These are phyloP conservation scores for Uria lomvia DNA, from an alignment of 2,113 vertebrate genomes.

Conservation along the genomic window DNA sequence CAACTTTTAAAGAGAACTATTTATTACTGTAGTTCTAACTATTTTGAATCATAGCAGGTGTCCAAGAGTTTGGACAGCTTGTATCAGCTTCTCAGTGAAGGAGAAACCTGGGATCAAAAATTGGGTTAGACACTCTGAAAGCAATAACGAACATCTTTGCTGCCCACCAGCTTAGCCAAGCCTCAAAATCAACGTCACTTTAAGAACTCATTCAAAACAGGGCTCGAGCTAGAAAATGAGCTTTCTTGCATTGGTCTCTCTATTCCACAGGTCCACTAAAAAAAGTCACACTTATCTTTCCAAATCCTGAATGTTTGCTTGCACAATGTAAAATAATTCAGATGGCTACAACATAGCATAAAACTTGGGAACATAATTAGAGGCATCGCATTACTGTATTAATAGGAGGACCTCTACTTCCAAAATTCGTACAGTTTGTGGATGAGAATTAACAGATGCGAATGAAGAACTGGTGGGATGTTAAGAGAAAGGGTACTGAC, in stretches of 20 bases:
- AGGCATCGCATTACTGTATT: neutral
- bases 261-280: neutral
- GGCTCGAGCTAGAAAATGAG: neutral
- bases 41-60: neutral
- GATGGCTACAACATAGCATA: neutral
- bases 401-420: neutral
- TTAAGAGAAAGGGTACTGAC: constrained; percentile 35
- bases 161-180: neutral
- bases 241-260: neutral
- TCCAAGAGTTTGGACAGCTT: neutral
- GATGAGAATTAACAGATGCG: neutral
- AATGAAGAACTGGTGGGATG: neutral
- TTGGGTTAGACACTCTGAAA: neutral
- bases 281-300: neutral
- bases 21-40: neutral
- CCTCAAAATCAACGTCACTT: neutral
- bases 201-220: neutral
- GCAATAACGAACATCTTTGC: neutral
- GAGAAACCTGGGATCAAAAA: neutral
- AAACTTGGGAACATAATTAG: neutral
- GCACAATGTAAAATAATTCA: neutral
- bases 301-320: neutral
- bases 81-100: neutral
- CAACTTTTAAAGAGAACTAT: neutral
- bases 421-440: neutral